Percentiles rank a stretch among this genome's conserved stretches.
phyloP scores from a whole-genome alignment of 2,888 invertebrate genomes.

The Acleris cristana region DNA sequence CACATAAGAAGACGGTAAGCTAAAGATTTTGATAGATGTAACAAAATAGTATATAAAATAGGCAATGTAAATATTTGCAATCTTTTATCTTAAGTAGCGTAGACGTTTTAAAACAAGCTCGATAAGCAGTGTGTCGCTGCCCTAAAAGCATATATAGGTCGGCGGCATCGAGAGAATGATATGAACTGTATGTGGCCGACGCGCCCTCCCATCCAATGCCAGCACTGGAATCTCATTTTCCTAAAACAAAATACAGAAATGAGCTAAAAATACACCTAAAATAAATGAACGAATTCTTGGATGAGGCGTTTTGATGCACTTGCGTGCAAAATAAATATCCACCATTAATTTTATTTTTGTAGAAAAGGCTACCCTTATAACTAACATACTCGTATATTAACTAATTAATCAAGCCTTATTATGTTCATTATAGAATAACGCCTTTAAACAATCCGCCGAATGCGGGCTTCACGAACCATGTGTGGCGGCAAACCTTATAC shows the following conservation, averaged over 20 bases:
- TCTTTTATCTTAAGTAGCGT: slow-evolving; percentile 26
- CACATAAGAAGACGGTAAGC: slow-evolving; percentile 11
- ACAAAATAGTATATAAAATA: slow-evolving; percentile 29
- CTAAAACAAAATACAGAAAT: slow-evolving; percentile 48
- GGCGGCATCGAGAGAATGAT: slow-evolving; percentile 24
- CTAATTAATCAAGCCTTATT: no score
- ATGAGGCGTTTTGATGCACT: no score
- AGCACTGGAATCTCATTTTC: slow-evolving; percentile 55
- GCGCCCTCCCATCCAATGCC: slow-evolving; percentile 49
- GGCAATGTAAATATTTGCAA: slow-evolving; percentile 30
- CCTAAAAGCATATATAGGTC: slow-evolving; percentile 11
- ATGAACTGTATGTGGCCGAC: slow-evolving; percentile 28
- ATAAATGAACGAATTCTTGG: no score
- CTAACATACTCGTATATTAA: no score
- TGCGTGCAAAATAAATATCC: no score
- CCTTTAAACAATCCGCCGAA: no score
- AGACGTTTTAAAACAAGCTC: slow-evolving; percentile 7
- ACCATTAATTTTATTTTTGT: no score
- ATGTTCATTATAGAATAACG: no score
- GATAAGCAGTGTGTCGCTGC: slow-evolving; percentile 16
- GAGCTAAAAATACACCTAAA: not conserved
- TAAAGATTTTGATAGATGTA: slow-evolving; percentile 18
- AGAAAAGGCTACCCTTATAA: no score
- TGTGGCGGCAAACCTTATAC: no score
- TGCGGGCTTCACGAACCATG: no score